phyloP scores from a whole-genome alignment of 2,113 vertebrate species.

The Syngnathus typhle region DNA sequence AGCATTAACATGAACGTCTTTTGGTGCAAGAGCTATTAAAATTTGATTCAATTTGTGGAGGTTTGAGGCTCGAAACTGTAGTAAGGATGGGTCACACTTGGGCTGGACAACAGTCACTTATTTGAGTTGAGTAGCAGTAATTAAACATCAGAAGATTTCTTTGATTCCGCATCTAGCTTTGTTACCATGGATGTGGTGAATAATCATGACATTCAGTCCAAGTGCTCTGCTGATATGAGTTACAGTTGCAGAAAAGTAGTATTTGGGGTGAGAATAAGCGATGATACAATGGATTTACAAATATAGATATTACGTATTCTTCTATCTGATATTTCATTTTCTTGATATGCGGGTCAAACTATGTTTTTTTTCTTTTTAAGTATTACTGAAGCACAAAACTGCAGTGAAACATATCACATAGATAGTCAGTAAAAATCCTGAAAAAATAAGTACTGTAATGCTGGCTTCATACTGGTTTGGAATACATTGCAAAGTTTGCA shows the following conservation, averaged over 20 bases:
- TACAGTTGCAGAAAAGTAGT: neutral
- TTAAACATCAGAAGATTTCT: neutral
- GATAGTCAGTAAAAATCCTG: neutral
- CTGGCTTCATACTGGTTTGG: neutral
- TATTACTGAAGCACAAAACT: neutral
- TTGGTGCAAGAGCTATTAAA: too few species aligned
- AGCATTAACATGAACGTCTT: too few species aligned
- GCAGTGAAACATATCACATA: neutral
- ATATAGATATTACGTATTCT: neutral
- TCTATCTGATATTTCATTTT: too few species aligned
- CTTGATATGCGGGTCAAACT: neutral
- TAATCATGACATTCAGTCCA: neutral
- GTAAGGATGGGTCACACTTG: neutral
- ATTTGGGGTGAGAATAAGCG: neutral
- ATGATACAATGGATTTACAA: neutral
- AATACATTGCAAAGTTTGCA: neutral
- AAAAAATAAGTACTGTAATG: neutral
- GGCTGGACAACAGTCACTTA: neutral
- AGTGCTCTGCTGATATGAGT: neutral
- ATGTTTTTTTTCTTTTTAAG: neutral
- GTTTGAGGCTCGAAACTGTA: neutral
- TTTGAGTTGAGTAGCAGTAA: neutral
- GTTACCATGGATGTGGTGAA: neutral
- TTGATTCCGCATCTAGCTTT: neutral
- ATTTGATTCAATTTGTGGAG: too few species aligned